phyloP scores from a whole-genome alignment of 2,113 vertebrate species.

The Aptenodytes patagonicus region DNA sequence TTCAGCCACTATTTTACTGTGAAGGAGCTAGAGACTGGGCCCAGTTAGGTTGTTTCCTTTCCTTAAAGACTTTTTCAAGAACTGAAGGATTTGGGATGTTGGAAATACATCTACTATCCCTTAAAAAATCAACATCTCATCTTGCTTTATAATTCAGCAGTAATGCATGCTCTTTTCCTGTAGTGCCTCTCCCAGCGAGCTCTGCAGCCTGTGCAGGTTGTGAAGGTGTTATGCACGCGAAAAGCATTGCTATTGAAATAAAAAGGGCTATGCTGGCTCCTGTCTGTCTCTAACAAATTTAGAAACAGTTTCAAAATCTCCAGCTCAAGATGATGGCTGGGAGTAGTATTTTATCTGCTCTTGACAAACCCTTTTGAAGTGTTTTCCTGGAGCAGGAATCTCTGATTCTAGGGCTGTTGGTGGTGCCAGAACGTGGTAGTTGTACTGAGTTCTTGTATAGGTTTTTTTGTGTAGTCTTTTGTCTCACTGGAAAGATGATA shows the following conservation, averaged over 20 bases:
- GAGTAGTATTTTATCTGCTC: not conserved
- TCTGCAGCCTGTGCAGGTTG: not conserved
- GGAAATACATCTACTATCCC: not conserved
- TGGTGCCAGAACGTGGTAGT: not conserved
- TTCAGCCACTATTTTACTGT: not conserved
- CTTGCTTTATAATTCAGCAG: not conserved
- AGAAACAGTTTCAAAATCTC: not conserved
- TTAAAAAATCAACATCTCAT: not conserved
- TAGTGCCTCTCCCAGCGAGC: not conserved
- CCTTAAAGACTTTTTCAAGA: not conserved
- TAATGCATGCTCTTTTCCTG: not conserved
- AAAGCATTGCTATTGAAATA: not conserved
- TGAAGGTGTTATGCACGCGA: not conserved
- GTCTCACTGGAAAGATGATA: not conserved
- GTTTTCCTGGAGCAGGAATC: not conserved
- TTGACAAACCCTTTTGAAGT: not conserved
- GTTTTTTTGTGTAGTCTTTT: not conserved
- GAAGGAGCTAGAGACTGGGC: not conserved
- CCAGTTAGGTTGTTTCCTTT: not conserved
- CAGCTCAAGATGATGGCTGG: not conserved
- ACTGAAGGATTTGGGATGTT: not conserved
- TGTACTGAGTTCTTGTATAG: not conserved
- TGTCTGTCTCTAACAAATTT: not conserved
- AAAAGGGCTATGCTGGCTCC: not conserved
- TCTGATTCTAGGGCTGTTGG: not conserved